These are phyloP conservation scores for Athalia rosae DNA, from an alignment of 2,888 invertebrate species.

Conservation along the genomic window DNA sequence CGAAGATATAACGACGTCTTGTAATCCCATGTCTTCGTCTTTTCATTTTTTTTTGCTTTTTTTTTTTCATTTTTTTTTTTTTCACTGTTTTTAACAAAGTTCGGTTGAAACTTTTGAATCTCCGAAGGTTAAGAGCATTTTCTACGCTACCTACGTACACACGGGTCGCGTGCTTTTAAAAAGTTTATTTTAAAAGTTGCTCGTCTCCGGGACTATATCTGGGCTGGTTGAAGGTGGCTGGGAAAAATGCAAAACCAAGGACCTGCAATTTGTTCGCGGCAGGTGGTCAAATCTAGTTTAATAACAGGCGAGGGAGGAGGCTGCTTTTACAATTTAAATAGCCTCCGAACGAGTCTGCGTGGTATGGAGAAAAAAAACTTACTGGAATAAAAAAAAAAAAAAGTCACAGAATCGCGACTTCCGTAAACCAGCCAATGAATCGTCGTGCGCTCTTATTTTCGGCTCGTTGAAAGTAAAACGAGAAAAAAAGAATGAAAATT, in stretches of 20 bases:
- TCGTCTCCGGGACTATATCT: not conserved
- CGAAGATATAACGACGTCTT: not conserved
- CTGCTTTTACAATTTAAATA: constrained; percentile 66
- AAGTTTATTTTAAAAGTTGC: constrained; percentile 40
- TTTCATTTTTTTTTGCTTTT: not conserved
- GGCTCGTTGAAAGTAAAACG: constrained; percentile 28
- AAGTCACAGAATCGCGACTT: not conserved
- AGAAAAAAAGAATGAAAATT: constrained; percentile 45
- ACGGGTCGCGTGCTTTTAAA: constrained; percentile 7
- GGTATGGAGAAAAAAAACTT: too few relatives aligned
- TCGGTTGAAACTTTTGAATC: not conserved
- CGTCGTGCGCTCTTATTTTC: constrained; percentile 53
- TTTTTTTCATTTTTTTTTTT: not conserved
- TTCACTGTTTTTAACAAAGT: not conserved
- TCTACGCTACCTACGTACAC: not conserved
- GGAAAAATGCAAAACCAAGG: constrained; percentile 32
- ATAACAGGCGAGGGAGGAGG: constrained; percentile 55
- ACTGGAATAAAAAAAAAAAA: too few relatives aligned
- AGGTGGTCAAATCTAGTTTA: constrained; percentile 54
- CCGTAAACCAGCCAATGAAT: constrained; percentile 16
- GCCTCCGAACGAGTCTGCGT: constrained; percentile 55
- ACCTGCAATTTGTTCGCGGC: constrained; percentile 39
- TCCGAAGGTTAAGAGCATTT: constrained; percentile 18
- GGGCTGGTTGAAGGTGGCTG: not conserved
- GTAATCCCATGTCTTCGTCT: not conserved